A percentile compares a stretch with the other conserved stretches of the same genome.
phyloP scores from a whole-genome alignment of 2,888 invertebrate species.

The Oscheius sp. region DNA sequence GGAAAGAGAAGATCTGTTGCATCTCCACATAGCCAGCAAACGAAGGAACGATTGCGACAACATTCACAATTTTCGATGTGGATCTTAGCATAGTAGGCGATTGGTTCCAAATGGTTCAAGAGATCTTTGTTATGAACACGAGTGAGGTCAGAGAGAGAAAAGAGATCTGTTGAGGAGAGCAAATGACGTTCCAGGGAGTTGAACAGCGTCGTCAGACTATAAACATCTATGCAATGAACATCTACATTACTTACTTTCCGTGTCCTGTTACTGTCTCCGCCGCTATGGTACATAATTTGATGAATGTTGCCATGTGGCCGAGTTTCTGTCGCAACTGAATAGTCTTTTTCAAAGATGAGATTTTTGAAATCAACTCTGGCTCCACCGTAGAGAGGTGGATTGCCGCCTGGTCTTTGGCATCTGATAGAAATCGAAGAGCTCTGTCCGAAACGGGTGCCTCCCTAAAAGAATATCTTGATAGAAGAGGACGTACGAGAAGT shows the following conservation, averaged over 20 bases:
- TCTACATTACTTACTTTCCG: slow-evolving; percentile 41
- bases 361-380: slow-evolving; percentile 35
- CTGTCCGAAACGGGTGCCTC: slow-evolving; percentile 85
- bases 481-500: slow-evolving; percentile 66
- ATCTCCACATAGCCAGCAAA: slow-evolving; percentile 34
- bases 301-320: slow-evolving; percentile 76
- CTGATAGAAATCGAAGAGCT: slow-evolving; percentile 81
- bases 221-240: neutral
- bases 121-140: slow-evolving; percentile 60
- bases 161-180: slow-evolving; percentile 55
- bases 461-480: slow-evolving; percentile 60
- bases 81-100: slow-evolving; percentile 42
- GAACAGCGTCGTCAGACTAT: slow-evolving; percentile 61
- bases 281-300: slow-evolving; percentile 76
- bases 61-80: slow-evolving; percentile 34
- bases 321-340: slow-evolving; percentile 78
- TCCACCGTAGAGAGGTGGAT: slow-evolving; percentile 32
- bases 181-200: slow-evolving; percentile 59
- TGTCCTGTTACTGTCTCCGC: slow-evolving; percentile 49
- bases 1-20: slow-evolving; percentile 37
- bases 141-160: slow-evolving; percentile 63
- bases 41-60: slow-evolving; percentile 20
- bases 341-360: slow-evolving; percentile 35
- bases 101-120: slow-evolving; percentile 48
- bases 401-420: slow-evolving; percentile 80